phyloP scores from a whole-genome alignment of 2,888 invertebrate species.

The Caradrina kadenii region DNA sequence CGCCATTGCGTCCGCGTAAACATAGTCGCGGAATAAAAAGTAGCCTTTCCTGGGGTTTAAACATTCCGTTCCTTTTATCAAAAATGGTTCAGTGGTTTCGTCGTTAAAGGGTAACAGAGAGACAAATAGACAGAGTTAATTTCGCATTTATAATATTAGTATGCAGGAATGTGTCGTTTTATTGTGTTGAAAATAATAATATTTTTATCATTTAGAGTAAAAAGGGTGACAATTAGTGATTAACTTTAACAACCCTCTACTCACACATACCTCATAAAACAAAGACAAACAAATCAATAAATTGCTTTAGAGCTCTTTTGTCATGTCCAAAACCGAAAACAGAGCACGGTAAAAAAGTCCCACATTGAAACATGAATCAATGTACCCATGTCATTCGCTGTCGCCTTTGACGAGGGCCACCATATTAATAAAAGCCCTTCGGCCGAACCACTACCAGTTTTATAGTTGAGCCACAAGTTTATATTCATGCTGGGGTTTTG shows the following conservation, averaged over 20 bases:
- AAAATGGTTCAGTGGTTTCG: no score
- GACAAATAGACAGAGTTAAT: no score
- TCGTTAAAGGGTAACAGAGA: no score
- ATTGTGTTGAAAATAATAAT: not conserved
- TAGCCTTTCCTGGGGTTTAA: no score
- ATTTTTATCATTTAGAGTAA: not conserved
- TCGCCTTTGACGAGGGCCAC: slow-evolving; percentile 64
- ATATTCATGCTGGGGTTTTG: slow-evolving; percentile 83
- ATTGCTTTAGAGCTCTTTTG: not conserved
- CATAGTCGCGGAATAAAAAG: no score
- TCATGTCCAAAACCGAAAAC: slow-evolving; percentile 17
- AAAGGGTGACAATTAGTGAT: not conserved
- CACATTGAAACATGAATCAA: slow-evolving; percentile 54
- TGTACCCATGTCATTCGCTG: slow-evolving; percentile 64
- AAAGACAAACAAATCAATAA: slow-evolving; percentile 26
- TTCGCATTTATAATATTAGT: not conserved
- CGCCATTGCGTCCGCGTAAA: no score
- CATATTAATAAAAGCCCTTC: slow-evolving; percentile 72
- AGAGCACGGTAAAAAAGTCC: slow-evolving; percentile 47
- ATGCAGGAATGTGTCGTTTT: not conserved
- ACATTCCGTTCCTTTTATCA: no score
- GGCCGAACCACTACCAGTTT: slow-evolving; percentile 72
- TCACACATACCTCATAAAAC: not conserved
- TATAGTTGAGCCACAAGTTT: slow-evolving; percentile 76
- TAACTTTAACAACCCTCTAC: not conserved